Percentiles rank a stretch among this genome's conserved stretches.
Evolutionary conservation across 2,888 invertebrate genomes (phyloP).

Genomic region (Dynastes hyllus): DNA sequence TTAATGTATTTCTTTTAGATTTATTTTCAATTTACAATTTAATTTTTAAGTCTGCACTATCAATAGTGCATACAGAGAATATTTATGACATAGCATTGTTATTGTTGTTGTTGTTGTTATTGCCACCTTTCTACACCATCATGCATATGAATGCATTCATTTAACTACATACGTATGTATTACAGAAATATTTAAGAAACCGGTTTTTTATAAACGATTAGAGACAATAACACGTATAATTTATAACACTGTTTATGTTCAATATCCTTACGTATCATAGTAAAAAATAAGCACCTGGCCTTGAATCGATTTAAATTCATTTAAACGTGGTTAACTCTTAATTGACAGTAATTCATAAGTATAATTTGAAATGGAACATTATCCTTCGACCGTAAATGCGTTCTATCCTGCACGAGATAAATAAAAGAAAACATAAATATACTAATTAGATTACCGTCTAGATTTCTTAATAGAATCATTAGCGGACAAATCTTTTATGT

Average conservation of each 20-base stretch:
- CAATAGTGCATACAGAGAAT: background rate
- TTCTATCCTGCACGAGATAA: background rate
- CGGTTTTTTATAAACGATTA: conserved; percentile 27
- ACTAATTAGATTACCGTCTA: no score
- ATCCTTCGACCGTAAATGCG: conserved; percentile 2
- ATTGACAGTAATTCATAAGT: conserved; percentile 27
- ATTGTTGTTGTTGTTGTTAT: background rate
- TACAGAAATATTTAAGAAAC: conserved; percentile 11
- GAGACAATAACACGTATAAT: conserved; percentile 31
- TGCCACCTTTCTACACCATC: background rate
- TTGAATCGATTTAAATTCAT: conserved; percentile 34
- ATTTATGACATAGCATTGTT: background rate
- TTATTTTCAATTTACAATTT: no score
- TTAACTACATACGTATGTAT: background rate
- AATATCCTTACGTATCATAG: conserved; percentile 2
- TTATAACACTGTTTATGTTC: conserved; percentile 26
- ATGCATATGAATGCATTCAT: background rate
- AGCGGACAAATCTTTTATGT: no score
- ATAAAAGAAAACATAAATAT: background rate
- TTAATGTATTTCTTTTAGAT: no score
- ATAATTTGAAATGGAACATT: conserved; percentile 30
- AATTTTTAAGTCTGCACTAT: no score
- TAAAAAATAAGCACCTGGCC: conserved; percentile 28
- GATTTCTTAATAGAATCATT: no score
- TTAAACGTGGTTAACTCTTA: conserved; percentile 23